Percentiles rank a stretch among this genome's conserved stretches.
Evolutionary conservation across 2,888 invertebrate genomes (phyloP).

Genomic region (Trissolcus japonicus): DNA sequence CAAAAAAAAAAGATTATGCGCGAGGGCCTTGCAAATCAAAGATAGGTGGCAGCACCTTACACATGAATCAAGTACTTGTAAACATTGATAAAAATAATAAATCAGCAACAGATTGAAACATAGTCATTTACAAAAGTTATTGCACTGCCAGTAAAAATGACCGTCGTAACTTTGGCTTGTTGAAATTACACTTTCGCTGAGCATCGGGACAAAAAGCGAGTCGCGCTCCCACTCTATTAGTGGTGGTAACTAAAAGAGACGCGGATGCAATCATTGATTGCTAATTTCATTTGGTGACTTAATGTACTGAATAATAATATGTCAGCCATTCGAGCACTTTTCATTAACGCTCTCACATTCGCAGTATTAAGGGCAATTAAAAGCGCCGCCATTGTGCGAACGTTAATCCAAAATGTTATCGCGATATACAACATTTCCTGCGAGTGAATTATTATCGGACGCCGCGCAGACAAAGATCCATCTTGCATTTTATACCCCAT

Average conservation of each 20-base stretch:
- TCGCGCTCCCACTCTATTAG: slow-evolving; percentile 4
- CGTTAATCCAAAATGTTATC: slow-evolving; percentile 61
- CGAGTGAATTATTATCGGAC: slow-evolving; percentile 52
- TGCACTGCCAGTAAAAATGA: slow-evolving; percentile 44
- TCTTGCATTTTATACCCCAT: slow-evolving; percentile 46
- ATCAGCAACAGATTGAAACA: slow-evolving; percentile 16
- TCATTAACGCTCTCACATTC: slow-evolving; percentile 69
- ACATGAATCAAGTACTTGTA: too few relatives aligned
- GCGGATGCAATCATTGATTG: slow-evolving; percentile 68
- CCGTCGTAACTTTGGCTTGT: slow-evolving; percentile 62
- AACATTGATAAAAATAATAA: too few relatives aligned
- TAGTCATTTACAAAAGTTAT: slow-evolving; percentile 45
- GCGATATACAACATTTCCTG: slow-evolving; percentile 46
- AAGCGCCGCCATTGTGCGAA: slow-evolving; percentile 62
- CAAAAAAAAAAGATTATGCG: too few relatives aligned
- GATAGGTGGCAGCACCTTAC: neutral
- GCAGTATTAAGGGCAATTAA: slow-evolving; percentile 71
- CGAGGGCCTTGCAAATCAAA: too few relatives aligned
- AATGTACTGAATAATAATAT: slow-evolving; percentile 74
- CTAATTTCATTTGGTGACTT: slow-evolving; percentile 74
- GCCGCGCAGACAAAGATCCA: slow-evolving; percentile 50
- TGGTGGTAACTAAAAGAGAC: slow-evolving; percentile 28
- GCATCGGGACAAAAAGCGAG: slow-evolving; percentile 40
- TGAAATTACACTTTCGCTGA: slow-evolving; percentile 68
- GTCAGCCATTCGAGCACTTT: slow-evolving; percentile 67